Evolutionary conservation across 2,113 vertebrate species (phyloP).

Genomic region (Copsychus sechellarum): DNA sequence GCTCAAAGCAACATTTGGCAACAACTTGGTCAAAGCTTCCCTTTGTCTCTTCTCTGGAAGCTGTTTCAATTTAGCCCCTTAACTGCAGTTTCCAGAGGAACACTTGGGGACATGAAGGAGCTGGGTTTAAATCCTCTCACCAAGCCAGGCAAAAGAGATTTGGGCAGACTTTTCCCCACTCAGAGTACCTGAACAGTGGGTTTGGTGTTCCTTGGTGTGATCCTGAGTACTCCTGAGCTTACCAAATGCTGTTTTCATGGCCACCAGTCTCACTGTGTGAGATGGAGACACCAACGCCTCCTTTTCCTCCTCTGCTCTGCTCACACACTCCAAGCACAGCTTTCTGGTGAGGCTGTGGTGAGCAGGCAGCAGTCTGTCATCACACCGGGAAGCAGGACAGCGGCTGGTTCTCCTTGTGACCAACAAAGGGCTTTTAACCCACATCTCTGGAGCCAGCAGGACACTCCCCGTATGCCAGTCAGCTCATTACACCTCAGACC

Average conservation of each 20-base stretch:
- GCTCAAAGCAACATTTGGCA: neutral
- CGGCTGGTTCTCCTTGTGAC: neutral
- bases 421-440: neutral
- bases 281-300: neutral
- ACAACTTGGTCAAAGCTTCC: neutral
- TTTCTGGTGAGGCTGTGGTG: neutral
- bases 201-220: neutral
- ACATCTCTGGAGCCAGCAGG: neutral
- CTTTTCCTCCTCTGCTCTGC: neutral
- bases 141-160: neutral
- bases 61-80: neutral
- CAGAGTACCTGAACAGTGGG: fast-evolving
- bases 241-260: fast-evolving
- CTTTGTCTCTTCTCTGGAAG: neutral
- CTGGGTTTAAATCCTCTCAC: neutral
- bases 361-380: neutral
- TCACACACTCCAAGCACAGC: neutral
- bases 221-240: neutral
- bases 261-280: neutral
- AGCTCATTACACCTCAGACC: neutral
- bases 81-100: neutral
- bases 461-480: constrained; percentile 23
- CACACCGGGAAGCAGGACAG: neutral
- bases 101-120: fast-evolving
- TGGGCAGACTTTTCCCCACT: neutral